A percentile compares a stretch with the other conserved stretches of the same genome.
Evolutionary conservation across 2,113 vertebrate genomes (phyloP).

Genomic region (Vireo altiloquus): DNA sequence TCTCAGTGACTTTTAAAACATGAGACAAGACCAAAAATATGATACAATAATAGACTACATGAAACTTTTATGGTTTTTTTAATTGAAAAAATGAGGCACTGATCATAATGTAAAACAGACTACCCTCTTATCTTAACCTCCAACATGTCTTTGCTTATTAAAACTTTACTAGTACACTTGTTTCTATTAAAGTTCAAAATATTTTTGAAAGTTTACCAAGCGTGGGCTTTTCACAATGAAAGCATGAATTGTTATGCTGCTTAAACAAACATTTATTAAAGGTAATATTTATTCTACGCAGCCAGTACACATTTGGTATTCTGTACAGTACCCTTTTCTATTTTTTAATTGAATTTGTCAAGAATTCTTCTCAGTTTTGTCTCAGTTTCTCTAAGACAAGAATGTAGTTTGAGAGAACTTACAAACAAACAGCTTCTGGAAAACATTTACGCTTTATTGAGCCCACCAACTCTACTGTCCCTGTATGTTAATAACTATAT

Average conservation of each 20-base stretch:
- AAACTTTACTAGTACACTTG: neutral
- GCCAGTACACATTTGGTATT: neutral
- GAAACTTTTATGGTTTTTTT: neutral
- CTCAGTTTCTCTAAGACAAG: neutral
- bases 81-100: neutral
- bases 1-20: neutral
- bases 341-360: neutral
- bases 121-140: neutral
- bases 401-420: neutral
- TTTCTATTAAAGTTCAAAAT: neutral
- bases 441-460: neutral
- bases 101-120: neutral
- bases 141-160: neutral
- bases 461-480: neutral
- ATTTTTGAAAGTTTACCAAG: neutral
- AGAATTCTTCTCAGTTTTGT: neutral
- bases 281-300: neutral
- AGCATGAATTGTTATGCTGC: neutral
- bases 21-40: neutral
- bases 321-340: neutral
- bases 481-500: neutral
- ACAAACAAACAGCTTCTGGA: neutral
- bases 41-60: neutral
- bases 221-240: neutral
- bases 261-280: neutral